These are phyloP conservation scores for Argya squamiceps DNA, from an alignment of 2,797 vertebrate genomes.

Conservation along the genomic window DNA sequence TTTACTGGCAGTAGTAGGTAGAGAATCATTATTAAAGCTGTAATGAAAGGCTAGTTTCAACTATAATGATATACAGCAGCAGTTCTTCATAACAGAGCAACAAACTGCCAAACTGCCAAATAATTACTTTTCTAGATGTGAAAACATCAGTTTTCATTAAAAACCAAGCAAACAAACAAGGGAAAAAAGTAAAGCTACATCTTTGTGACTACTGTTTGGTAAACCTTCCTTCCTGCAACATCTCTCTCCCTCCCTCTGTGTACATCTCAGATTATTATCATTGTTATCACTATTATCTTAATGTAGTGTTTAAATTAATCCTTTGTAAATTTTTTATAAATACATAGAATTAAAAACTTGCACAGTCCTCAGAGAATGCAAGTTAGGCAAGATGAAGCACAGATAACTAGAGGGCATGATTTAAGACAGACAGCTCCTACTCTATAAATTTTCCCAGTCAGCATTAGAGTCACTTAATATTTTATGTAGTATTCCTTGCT, in stretches of 20 bases:
- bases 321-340: conserved; percentile 51
- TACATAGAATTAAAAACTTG: conserved; percentile 30
- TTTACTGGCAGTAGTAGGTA: not conserved
- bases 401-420: conserved; percentile 52
- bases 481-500: conserved; percentile 68
- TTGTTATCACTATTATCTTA: conserved; percentile 36
- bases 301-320: conserved; percentile 46
- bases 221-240: not conserved
- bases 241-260: not conserved
- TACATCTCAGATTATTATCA: not conserved
- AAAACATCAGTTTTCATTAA: conserved; percentile 33
- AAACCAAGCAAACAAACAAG: not conserved
- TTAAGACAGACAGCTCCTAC: conserved; percentile 66
- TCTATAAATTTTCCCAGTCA: conserved; percentile 72
- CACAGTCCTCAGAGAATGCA: conserved; percentile 24
- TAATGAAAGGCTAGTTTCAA: not conserved
- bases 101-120: not conserved
- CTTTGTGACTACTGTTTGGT: not conserved
- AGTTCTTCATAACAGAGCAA: not conserved
- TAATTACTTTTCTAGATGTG: not conserved
- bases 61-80: not conserved
- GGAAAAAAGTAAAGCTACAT: not conserved
- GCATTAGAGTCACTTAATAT: conserved; percentile 69
- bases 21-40: not conserved
- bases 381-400: conserved; percentile 50